These are phyloP conservation scores for Cyprinella venusta DNA, from an alignment of 2,797 vertebrate genomes.

Conservation along the genomic window DNA sequence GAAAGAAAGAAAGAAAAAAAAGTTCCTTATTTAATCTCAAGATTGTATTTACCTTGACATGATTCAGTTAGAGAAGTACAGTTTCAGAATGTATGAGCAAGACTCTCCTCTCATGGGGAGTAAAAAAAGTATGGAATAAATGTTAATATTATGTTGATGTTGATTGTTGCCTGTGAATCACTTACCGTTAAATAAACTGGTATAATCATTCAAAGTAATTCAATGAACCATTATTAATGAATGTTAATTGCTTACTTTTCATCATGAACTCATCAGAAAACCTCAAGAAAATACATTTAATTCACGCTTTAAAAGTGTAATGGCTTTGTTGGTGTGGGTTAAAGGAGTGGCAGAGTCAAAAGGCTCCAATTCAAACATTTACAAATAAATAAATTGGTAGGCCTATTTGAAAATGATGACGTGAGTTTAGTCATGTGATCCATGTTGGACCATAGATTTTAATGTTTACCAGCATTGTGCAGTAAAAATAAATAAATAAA, in stretches of 20 bases:
- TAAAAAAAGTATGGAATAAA: too few relatives aligned
- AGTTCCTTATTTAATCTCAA: neutral
- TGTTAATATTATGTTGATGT: neutral
- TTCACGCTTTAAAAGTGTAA: neutral
- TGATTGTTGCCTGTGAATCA: neutral
- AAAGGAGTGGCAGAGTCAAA: too few relatives aligned
- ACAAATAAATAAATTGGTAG: too few relatives aligned
- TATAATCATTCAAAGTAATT: neutral
- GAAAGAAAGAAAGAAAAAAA: neutral
- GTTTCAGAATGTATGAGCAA: neutral
- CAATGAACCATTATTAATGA: neutral
- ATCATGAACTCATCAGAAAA: neutral
- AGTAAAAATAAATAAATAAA: too few relatives aligned
- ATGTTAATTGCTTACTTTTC: neutral
- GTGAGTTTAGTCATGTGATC: too few relatives aligned
- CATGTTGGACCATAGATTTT: too few relatives aligned
- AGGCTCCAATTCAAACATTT: too few relatives aligned
- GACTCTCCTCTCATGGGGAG: neutral
- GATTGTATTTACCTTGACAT: conserved; percentile 5
- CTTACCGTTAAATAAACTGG: neutral
- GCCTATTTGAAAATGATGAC: too few relatives aligned
- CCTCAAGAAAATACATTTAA: neutral
- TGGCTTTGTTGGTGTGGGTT: neutral
- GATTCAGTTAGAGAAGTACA: neutral
- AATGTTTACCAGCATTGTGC: too few relatives aligned